These are phyloP conservation scores for Morelia viridis DNA, from an alignment of 2,797 vertebrate genomes.

Conservation along the genomic window DNA sequence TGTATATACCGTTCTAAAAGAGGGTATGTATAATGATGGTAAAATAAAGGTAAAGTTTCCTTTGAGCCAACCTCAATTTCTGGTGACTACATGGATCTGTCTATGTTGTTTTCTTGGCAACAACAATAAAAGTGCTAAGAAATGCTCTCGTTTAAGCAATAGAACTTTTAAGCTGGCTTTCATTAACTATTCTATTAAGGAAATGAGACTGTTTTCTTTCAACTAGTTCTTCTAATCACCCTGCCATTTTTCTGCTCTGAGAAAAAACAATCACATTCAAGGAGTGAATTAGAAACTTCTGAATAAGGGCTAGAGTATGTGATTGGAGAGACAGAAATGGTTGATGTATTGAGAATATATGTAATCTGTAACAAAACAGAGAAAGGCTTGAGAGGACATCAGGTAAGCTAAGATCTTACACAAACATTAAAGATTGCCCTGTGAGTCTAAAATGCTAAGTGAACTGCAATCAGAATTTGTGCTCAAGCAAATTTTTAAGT, in stretches of 20 bases:
- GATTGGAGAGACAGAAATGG: constrained; percentile 1
- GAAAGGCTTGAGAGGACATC: background rate
- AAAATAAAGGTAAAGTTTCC: background rate
- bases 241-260: background rate
- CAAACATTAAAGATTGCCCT: background rate
- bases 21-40: background rate
- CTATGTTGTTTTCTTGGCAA: background rate
- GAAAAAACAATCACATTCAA: constrained; percentile 15
- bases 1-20: background rate
- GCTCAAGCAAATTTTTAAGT: background rate
- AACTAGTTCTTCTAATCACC: constrained; percentile 31
- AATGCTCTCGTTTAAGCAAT: constrained; percentile 24
- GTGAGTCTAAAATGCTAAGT: background rate
- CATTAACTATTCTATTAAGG: constrained; percentile 5
- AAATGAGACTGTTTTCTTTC: constrained; percentile 13
- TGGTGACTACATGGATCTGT: background rate
- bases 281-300: constrained; percentile 13
- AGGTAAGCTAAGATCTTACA: background rate
- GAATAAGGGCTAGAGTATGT: background rate
- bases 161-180: constrained; percentile 35
- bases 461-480: background rate
- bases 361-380: background rate
- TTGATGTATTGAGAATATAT: background rate
- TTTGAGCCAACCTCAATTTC: background rate
- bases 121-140: constrained; percentile 27